Conservation (phyloP, 92 coral and sea anemone species). For the Galaxea fascicularis region DNA sequence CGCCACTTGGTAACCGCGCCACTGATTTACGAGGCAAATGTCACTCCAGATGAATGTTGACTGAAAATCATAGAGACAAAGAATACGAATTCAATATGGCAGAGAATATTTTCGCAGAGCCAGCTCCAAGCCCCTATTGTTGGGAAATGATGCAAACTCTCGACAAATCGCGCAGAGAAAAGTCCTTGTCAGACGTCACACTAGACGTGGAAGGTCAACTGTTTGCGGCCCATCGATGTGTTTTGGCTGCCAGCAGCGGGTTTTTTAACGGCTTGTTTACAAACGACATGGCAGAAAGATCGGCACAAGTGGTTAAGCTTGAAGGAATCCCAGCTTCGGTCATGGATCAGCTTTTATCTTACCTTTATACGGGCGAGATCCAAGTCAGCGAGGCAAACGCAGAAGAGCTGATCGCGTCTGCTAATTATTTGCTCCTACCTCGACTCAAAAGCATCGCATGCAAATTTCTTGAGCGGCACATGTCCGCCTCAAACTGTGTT, state of each 20-base stretch:
- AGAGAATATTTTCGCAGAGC: background rate
- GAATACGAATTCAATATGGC: constrained; percentile 19
- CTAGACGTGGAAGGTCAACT: constrained; percentile 72
- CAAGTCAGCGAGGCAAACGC: constrained; percentile 76
- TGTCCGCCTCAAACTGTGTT: constrained; percentile 79
- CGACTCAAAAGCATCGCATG: constrained; percentile 82
- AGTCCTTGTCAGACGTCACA: constrained; percentile 66
- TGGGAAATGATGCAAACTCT: constrained; percentile 34
- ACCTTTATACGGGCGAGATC: constrained; percentile 86
- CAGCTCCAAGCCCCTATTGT: constrained; percentile 18
- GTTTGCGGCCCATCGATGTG: constrained; percentile 76
- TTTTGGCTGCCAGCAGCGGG: constrained; percentile 75
- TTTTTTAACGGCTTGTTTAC: constrained; percentile 80
- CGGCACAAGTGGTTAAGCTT: constrained; percentile 59
- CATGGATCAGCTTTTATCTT: constrained; percentile 63
- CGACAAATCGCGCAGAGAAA: constrained; percentile 66
- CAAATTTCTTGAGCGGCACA: constrained; percentile 74
- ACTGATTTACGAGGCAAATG: background rate
- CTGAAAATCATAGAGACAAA: background rate
- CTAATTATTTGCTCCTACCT: constrained; percentile 82
- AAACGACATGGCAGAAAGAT: constrained; percentile 79
- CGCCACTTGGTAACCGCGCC: background rate
- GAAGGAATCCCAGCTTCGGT: constrained; percentile 62
- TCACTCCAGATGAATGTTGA: background rate
- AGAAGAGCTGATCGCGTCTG: constrained; percentile 83